Evolutionary conservation across 2,888 invertebrate genomes (phyloP).

Genomic region (Saturnia pavonia): DNA sequence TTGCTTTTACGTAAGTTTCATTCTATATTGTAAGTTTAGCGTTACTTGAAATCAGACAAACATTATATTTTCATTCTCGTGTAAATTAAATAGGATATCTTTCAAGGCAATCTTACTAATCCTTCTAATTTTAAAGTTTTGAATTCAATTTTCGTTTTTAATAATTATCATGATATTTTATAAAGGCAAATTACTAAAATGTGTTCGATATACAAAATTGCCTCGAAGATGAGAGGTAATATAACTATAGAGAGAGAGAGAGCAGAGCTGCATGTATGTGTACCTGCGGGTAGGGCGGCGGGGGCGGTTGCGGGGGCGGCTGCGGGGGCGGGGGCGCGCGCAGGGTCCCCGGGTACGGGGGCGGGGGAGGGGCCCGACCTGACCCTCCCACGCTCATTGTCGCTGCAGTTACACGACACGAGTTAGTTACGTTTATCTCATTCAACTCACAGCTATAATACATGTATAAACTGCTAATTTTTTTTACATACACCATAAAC

Average conservation of each 20-base stretch:
- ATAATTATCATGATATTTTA: no score
- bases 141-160: background rate
- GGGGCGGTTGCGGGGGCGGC: constrained; percentile 66
- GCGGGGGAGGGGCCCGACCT: constrained; percentile 85
- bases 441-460: no score
- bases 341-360: constrained; percentile 89
- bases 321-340: constrained; percentile 76
- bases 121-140: background rate
- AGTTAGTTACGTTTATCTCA: background rate
- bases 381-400: constrained; percentile 53
- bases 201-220: constrained; percentile 9
- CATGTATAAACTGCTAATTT: no score
- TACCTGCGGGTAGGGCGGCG: constrained; percentile 84
- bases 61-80: background rate
- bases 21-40: constrained; percentile 26
- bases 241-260: constrained; percentile 18
- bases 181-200: no score
- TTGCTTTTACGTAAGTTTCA: constrained; percentile 28
- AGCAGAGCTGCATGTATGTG: constrained; percentile 24
- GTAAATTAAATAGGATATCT: constrained; percentile 8
- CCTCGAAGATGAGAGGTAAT: constrained; percentile 19
- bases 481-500: no score
- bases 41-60: constrained; percentile 18
- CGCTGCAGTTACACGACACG: constrained; percentile 34
- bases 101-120: constrained; percentile 28